A percentile compares a stretch with the other conserved stretches of the same genome.
Conservation (phyloP, 1,140 invertebrate species). For the Homalodisca vitripennis region DNA sequence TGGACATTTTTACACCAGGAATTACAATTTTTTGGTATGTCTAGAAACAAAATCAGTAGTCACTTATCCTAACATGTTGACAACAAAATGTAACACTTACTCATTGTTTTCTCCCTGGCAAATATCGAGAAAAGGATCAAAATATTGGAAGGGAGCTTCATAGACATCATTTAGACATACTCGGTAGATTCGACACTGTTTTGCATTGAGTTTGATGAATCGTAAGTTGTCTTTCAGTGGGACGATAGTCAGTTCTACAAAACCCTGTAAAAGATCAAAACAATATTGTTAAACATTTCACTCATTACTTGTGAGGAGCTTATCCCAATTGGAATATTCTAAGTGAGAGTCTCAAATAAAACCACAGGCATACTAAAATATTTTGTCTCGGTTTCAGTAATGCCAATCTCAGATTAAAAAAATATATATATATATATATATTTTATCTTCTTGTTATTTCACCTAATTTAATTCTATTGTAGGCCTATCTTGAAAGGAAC, state of each 20-base stretch:
- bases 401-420: not conserved
- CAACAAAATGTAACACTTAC: slow-evolving; percentile 55
- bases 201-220: slow-evolving; percentile 87
- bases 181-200: slow-evolving; percentile 90
- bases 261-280: slow-evolving; percentile 61
- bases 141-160: slow-evolving; percentile 91
- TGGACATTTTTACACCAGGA: not conserved
- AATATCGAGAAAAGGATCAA: slow-evolving; percentile 92
- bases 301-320: not conserved
- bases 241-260: slow-evolving; percentile 90
- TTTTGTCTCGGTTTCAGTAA: no score
- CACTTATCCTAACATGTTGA: not conserved
- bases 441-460: no score
- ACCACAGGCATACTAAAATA: not conserved
- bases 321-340: slow-evolving; percentile 17
- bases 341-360: slow-evolving; percentile 16
- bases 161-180: slow-evolving; percentile 86
- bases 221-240: slow-evolving; percentile 79
- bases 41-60: not conserved
- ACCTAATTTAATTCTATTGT: no score
- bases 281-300: no score
- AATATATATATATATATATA: no score
- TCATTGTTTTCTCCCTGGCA: slow-evolving; percentile 79
- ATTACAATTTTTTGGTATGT: not conserved
- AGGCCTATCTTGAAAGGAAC: no score